Evolutionary conservation across 1,140 invertebrate species (phyloP), one percentile per base, ranked within the genome.

Genomic region (Panagrolaimus sp.): DNA sequence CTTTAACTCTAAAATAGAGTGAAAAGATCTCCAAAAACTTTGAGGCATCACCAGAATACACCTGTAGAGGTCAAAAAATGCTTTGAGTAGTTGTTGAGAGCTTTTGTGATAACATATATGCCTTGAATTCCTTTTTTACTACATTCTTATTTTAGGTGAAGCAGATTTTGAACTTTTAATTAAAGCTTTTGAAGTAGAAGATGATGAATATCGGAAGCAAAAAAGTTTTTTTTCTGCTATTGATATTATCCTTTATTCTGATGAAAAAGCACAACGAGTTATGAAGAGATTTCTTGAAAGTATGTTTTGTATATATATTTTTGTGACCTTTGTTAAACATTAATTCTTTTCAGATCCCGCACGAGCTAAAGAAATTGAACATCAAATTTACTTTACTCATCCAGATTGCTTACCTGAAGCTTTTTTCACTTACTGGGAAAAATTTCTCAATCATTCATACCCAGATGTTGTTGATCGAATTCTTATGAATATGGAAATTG

Each of bases 371-470:
- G 28, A 28, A 12, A n/a, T 58, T 4, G 17, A 58, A 12, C 21
- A 58, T 21, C 28, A 4, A 12, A 58, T 58, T 26, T 28, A 26
- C 10, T 26, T 58, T 21, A 12, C 21, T 21, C 21, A 12, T 5
- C 52, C 52, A 1, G 4, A 58, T 21, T 8, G 21, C 17, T 12
- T 26, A 21, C 52, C 52, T 3, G 52, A 12, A 26, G 52, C 52
- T 12, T 58, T 58, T 8, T 21, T n/a, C 52, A 58, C 52, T n/a
- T 58, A 58, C 5, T 28, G 52, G n/a, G 21, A 58, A n/a, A 28
- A 26, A 10, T 21, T 58, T 21, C 28, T n/a, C 17, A n/a, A 58
- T 28, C 21, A 58, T 26, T 3, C 21, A 21, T 28, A 12, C 28
- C 52, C 52, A 1, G 17, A 14, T 12, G 10, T 58, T 14, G 10